Percentiles rank a stretch among this genome's conserved stretches.
Conservation (phyloP, 2,888 invertebrate species). For the Plemyria rubiginata region DNA sequence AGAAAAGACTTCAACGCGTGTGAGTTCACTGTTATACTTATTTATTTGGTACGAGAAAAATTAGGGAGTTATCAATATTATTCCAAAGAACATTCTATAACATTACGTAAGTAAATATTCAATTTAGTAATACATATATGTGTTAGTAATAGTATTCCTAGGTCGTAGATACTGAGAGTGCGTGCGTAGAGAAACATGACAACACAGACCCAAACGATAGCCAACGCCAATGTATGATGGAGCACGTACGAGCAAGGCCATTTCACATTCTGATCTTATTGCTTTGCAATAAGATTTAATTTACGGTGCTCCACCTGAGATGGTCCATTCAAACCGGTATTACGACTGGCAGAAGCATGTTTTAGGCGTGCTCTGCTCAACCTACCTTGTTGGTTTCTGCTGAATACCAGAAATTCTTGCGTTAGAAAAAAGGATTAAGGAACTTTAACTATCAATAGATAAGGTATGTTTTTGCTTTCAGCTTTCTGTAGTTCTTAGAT, state of each 20-base stretch:
- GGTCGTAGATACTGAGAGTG: conserved; percentile 36
- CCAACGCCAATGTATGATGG: conserved; percentile 48
- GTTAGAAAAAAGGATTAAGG: conserved; percentile 1
- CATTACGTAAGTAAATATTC: conserved; percentile 18
- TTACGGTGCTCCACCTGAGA: conserved; percentile 23
- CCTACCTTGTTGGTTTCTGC: conserved; percentile 27
- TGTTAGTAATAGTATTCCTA: conserved; percentile 2
- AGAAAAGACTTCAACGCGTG: conserved; percentile 27
- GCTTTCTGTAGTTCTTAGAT: neutral
- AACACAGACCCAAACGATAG: conserved; percentile 27
- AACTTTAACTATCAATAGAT: neutral
- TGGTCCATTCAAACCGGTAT: conserved; percentile 39
- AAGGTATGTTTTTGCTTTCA: neutral
- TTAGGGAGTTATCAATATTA: neutral
- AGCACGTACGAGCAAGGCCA: conserved; percentile 45
- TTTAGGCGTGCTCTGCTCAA: conserved; percentile 37
- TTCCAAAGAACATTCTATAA: neutral
- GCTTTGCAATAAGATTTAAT: conserved; percentile 29
- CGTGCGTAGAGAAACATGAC: conserved; percentile 36
- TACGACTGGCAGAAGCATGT: conserved; percentile 35
- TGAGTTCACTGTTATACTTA: conserved; percentile 25
- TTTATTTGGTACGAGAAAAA: neutral
- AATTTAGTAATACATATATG: conserved; percentile 42
- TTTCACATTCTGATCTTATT: conserved; percentile 23
- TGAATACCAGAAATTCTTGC: conserved; percentile 29